Evolutionary conservation across 2,888 invertebrate species (phyloP).

Genomic region (Coleophora flavipennella): DNA sequence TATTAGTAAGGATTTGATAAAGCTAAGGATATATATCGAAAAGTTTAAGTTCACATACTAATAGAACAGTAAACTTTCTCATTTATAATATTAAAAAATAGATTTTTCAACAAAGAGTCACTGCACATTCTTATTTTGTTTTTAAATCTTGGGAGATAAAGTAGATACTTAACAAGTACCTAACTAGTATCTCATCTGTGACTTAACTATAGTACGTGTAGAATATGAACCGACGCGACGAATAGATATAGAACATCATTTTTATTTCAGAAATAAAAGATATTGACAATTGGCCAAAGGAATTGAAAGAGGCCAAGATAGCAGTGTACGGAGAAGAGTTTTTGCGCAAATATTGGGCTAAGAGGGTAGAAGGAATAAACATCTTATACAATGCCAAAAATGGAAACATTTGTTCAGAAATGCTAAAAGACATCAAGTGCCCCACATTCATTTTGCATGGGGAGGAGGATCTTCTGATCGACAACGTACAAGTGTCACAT

Average conservation of each 20-base stretch:
- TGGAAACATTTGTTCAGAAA: slow-evolving; percentile 77
- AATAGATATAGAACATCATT: slow-evolving; percentile 21
- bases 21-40: too few species aligned
- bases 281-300: slow-evolving; percentile 80
- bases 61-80: too few species aligned
- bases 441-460: slow-evolving; percentile 89
- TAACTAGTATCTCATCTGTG: too few species aligned
- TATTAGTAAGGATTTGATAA: too few species aligned
- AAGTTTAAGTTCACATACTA: too few species aligned
- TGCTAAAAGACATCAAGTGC: slow-evolving; percentile 77
- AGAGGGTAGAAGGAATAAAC: slow-evolving; percentile 75
- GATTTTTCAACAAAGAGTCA: not conserved
- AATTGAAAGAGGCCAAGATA: slow-evolving; percentile 77
- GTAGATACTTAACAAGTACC: not conserved
- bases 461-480: slow-evolving; percentile 84
- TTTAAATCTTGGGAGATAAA: not conserved
- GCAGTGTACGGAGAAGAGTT: slow-evolving; percentile 78
- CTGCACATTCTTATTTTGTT: not conserved
- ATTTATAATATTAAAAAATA: too few species aligned
- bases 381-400: slow-evolving; percentile 50
- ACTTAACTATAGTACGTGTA: not conserved
- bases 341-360: slow-evolving; percentile 74
- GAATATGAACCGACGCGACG: too few species aligned
- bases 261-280: slow-evolving; percentile 67
- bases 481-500: slow-evolving; percentile 80